Evolutionary conservation across 2,888 invertebrate genomes (phyloP).

Genomic region (Emmelina monodactyla): DNA sequence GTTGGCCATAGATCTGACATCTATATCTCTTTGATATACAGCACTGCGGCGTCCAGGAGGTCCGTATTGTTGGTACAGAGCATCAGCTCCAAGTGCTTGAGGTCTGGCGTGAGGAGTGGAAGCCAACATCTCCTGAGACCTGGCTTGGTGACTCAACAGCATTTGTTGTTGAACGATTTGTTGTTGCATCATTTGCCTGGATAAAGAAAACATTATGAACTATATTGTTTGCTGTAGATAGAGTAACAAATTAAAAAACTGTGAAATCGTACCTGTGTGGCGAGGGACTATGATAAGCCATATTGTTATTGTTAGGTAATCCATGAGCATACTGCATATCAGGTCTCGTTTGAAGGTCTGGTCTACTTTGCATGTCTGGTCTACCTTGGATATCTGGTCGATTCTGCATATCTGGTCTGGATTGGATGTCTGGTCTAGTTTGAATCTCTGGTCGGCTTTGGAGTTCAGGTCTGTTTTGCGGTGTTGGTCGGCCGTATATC

Average conservation of each 20-base stretch:
- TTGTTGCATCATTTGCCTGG: constrained; percentile 53
- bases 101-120: constrained; percentile 36
- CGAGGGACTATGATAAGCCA: constrained; percentile 53
- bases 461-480: constrained; percentile 57
- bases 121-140: constrained; percentile 67
- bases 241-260: neutral
- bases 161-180: constrained; percentile 59
- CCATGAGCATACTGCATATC: constrained; percentile 42
- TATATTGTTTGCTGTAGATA: too few relatives aligned
- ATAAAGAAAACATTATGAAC: constrained; percentile 6
- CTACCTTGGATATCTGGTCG: neutral
- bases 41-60: constrained; percentile 52
- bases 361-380: constrained; percentile 41
- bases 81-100: constrained; percentile 51
- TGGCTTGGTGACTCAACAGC: constrained; percentile 53
- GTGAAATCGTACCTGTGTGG: constrained; percentile 39
- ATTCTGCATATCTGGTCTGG: constrained; percentile 2
- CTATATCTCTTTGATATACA: constrained; percentile 50
- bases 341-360: constrained; percentile 39
- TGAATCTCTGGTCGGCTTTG: constrained; percentile 9
- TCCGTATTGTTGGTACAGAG: constrained; percentile 56
- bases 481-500: constrained; percentile 69
- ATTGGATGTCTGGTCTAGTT: too few relatives aligned
- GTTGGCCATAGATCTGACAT: constrained; percentile 51
- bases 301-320: constrained; percentile 47